phyloP scores from a whole-genome alignment of 2,888 invertebrate genomes.

The Vannuccia rotundouncinata region DNA sequence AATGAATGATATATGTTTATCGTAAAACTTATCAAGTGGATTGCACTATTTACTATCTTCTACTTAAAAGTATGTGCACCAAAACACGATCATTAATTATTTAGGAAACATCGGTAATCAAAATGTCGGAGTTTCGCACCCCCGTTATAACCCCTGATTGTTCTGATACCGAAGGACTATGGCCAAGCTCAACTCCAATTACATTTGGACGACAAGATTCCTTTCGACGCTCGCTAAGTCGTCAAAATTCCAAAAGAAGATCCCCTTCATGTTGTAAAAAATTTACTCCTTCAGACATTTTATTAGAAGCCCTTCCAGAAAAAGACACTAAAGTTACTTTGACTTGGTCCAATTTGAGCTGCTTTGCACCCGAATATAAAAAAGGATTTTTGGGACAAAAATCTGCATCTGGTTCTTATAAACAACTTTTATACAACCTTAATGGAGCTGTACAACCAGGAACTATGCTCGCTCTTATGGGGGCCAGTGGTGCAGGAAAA shows the following conservation, averaged over 20 bases:
- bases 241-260: background rate
- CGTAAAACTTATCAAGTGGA: too few relatives aligned
- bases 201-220: background rate
- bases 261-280: background rate
- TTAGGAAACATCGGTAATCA: too few relatives aligned
- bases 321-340: background rate
- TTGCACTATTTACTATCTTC: too few relatives aligned
- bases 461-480: constrained; percentile 27
- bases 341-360: constrained; percentile 21
- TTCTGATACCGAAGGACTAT: background rate
- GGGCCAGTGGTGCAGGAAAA: constrained; percentile 39
- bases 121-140: background rate
- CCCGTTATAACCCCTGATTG: background rate
- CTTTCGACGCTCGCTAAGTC: background rate
- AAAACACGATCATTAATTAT: too few relatives aligned
- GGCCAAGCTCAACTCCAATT: background rate
- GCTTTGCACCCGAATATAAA: constrained; percentile 12
- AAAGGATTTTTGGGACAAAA: background rate
- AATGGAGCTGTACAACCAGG: constrained; percentile 30
- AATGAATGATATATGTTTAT: too few relatives aligned
- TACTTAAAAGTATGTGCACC: too few relatives aligned
- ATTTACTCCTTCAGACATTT: too few relatives aligned
- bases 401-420: constrained; percentile 8
- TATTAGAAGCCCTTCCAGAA: too few relatives aligned
- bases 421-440: constrained; percentile 30